A percentile compares a stretch with the other conserved stretches of the same genome.
phyloP scores from a whole-genome alignment of 2,797 vertebrate species.

The Ctenopoma kingsleyae region DNA sequence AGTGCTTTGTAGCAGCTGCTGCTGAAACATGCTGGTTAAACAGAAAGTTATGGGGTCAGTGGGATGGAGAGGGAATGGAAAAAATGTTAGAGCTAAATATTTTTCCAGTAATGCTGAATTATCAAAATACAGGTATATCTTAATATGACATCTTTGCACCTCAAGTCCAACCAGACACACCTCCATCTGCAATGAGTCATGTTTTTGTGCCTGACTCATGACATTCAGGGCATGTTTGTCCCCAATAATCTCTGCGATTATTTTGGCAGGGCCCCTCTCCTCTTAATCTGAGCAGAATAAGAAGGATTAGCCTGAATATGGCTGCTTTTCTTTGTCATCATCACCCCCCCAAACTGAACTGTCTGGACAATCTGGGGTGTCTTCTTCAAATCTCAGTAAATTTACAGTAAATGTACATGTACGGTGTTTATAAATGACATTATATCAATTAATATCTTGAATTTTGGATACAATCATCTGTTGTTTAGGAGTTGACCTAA shows the following conservation, averaged over 20 bases:
- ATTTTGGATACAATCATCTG: neutral
- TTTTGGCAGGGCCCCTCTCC: constrained; percentile 43
- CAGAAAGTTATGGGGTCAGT: constrained; percentile 52
- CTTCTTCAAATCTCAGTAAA: neutral
- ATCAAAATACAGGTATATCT: neutral
- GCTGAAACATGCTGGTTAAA: constrained; percentile 55
- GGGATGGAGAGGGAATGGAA: constrained; percentile 25
- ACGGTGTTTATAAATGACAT: neutral
- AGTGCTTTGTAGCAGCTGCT: constrained; percentile 49
- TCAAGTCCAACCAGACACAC: constrained; percentile 5
- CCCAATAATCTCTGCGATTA: constrained; percentile 65
- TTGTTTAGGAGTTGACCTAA: neutral
- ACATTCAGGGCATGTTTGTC: constrained; percentile 32
- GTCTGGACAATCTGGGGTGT: constrained; percentile 19
- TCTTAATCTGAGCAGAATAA: constrained; percentile 69
- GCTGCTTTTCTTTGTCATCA: constrained; percentile 44
- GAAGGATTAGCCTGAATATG: constrained; percentile 70
- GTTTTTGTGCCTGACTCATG: constrained; percentile 53
- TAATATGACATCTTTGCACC: neutral
- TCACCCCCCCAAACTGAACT: constrained; percentile 41
- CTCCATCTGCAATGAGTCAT: constrained; percentile 41
- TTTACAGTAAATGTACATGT: neutral
- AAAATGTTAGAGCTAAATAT: constrained; percentile 13
- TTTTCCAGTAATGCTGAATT: constrained; percentile 21
- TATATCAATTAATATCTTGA: neutral